Conservation (phyloP, 2,113 vertebrate genomes). For the Echinops telfairi region DNA sequence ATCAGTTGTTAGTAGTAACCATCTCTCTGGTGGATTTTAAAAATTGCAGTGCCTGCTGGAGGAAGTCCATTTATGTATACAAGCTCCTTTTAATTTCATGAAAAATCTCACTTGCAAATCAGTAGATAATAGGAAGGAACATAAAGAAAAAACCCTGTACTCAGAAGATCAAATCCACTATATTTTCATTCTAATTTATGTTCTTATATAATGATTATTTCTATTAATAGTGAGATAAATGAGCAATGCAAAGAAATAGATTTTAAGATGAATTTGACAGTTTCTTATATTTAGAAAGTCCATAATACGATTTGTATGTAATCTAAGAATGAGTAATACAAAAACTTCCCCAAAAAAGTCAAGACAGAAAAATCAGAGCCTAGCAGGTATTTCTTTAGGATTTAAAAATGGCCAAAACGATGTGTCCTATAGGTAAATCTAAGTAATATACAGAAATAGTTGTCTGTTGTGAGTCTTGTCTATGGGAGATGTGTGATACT, state of each 20-base stretch:
- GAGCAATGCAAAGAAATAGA: slow-evolving; percentile 4
- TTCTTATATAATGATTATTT: not conserved
- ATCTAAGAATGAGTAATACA: slow-evolving; percentile 49
- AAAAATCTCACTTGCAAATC: slow-evolving; percentile 21
- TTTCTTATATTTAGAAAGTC: slow-evolving; percentile 20
- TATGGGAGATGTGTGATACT: slow-evolving; percentile 43
- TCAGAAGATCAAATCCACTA: slow-evolving; percentile 44
- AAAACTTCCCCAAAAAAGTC: slow-evolving; percentile 48
- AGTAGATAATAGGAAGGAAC: not conserved
- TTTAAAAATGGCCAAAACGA: slow-evolving; percentile 65
- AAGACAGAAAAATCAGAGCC: slow-evolving; percentile 37
- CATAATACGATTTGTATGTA: slow-evolving; percentile 30
- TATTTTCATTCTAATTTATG: slow-evolving; percentile 26
- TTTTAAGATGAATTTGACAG: slow-evolving; percentile 41
- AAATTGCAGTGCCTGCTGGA: slow-evolving; percentile 2
- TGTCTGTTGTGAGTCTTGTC: slow-evolving; percentile 57
- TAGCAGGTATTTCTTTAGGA: slow-evolving; percentile 49
- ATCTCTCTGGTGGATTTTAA: not conserved
- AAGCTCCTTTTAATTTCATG: slow-evolving; percentile 46
- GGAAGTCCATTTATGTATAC: not conserved
- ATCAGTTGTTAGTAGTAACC: slow-evolving; percentile 10
- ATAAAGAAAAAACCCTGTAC: not conserved
- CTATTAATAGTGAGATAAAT: slow-evolving; percentile 25
- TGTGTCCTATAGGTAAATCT: slow-evolving; percentile 56
- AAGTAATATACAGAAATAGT: slow-evolving; percentile 55